Evolutionary conservation across 2,113 vertebrate species (phyloP).

Genomic region (Gobiocypris rarus): DNA sequence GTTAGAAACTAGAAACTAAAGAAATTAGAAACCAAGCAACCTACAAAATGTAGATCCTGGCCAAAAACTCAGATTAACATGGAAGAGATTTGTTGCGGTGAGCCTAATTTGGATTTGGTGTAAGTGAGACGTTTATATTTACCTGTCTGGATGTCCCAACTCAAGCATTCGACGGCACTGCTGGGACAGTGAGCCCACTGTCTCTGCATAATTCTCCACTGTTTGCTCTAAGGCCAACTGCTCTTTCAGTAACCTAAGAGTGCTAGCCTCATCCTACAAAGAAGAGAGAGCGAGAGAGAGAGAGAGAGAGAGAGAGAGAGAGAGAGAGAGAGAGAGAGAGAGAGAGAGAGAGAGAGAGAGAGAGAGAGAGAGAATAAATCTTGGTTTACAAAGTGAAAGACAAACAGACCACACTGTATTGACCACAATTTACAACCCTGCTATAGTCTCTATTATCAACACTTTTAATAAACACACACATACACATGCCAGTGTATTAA

Average conservation of each 20-base stretch:
- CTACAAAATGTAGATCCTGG: background rate
- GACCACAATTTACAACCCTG: slow-evolving; percentile 2
- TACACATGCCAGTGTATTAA: background rate
- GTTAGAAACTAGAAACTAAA: no score
- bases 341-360: background rate
- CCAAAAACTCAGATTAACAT: background rate
- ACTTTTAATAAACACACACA: background rate
- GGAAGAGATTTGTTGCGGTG: background rate
- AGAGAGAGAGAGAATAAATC: background rate
- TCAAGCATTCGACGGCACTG: slow-evolving; percentile 86
- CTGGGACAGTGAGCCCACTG: slow-evolving; percentile 85
- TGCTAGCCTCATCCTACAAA: slow-evolving; percentile 62
- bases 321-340: background rate
- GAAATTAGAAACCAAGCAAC: no score
- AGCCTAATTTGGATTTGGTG: no score
- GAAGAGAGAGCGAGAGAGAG: background rate
- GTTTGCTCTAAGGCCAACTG: slow-evolving; percentile 89
- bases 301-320: background rate
- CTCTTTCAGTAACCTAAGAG: slow-evolving; percentile 89
- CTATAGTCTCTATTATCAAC: background rate
- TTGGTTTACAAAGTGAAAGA: background rate
- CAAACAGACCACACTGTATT: background rate
- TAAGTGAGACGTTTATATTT: slow-evolving; percentile 29
- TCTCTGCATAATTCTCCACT: slow-evolving; percentile 87
- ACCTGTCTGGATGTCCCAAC: slow-evolving; percentile 90